Percentiles rank a stretch among this genome's conserved stretches.
phyloP scores from a whole-genome alignment of 2,888 invertebrate genomes.

The Platerodrilus igneus region DNA sequence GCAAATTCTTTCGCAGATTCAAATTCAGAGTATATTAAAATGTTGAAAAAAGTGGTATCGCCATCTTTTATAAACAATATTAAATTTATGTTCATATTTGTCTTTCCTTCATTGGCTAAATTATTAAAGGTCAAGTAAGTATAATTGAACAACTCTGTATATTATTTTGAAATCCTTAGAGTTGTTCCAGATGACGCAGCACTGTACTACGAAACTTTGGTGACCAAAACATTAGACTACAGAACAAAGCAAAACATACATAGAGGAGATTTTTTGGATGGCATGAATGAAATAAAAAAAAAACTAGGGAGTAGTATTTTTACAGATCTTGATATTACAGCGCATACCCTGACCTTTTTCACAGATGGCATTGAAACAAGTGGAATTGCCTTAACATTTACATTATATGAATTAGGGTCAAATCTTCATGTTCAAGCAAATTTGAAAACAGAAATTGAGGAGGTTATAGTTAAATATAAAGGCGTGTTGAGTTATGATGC shows the following conservation, averaged over 20 bases:
- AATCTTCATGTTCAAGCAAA: slow-evolving; percentile 45
- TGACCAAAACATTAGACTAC: slow-evolving; percentile 40
- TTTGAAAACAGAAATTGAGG: slow-evolving; percentile 43
- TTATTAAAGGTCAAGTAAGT: slow-evolving; percentile 28
- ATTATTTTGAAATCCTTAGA: slow-evolving; percentile 14
- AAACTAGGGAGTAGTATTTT: slow-evolving; percentile 26
- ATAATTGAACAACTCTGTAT: neutral
- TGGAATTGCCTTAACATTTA: slow-evolving; percentile 43
- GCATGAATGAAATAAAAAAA: slow-evolving; percentile 39
- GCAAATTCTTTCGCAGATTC: slow-evolving; percentile 40
- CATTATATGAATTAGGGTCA: slow-evolving; percentile 44
- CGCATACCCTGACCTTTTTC: slow-evolving; percentile 46
- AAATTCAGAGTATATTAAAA: slow-evolving; percentile 34
- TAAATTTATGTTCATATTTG: slow-evolving; percentile 27
- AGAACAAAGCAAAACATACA: slow-evolving; percentile 42
- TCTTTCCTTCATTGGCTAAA: slow-evolving; percentile 34
- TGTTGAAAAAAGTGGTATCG: slow-evolving; percentile 36
- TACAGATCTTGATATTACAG: slow-evolving; percentile 36
- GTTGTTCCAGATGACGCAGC: slow-evolving; percentile 30
- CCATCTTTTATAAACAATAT: slow-evolving; percentile 30
- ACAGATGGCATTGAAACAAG: slow-evolving; percentile 51
- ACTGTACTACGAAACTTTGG: slow-evolving; percentile 39
- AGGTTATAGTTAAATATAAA: slow-evolving; percentile 33
- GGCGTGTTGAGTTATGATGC: slow-evolving; percentile 45
- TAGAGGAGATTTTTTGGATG: slow-evolving; percentile 47